Conservation (phyloP, 1,140 invertebrate genomes). For the Holotrichia oblita region DNA sequence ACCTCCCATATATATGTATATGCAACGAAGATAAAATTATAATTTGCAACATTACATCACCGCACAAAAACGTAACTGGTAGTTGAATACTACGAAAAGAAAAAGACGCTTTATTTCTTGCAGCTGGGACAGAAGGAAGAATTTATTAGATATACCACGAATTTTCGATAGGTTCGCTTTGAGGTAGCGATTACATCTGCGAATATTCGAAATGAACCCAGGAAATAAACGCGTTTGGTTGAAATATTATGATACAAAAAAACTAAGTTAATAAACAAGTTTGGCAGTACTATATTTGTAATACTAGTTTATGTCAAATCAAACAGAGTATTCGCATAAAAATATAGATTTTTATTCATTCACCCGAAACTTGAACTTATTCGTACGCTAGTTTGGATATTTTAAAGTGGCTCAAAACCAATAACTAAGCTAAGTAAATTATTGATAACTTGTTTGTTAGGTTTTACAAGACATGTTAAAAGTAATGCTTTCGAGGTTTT, state of each 20-base stretch:
- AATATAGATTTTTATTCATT: no score
- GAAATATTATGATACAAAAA: neutral
- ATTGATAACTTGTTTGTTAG: no score
- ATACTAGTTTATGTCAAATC: neutral
- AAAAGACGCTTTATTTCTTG: neutral
- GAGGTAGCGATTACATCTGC: neutral
- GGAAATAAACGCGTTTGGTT: neutral
- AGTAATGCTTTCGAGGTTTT: no score
- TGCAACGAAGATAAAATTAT: conserved; percentile 32
- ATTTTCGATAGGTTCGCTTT: neutral
- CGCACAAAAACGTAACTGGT: conserved; percentile 22
- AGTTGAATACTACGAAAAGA: neutral
- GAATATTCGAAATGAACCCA: neutral
- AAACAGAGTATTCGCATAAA: no score
- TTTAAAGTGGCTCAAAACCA: no score
- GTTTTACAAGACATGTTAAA: no score
- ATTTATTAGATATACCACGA: neutral
- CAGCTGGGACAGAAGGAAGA: neutral
- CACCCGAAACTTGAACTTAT: no score
- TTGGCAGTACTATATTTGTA: neutral
- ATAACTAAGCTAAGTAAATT: no score
- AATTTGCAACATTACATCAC: conserved; percentile 28
- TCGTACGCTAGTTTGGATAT: no score
- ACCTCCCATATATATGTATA: conserved; percentile 4
- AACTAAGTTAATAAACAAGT: neutral